phyloP scores from a whole-genome alignment of 2,113 vertebrate species.

The Thalassarche chlororhynchos region DNA sequence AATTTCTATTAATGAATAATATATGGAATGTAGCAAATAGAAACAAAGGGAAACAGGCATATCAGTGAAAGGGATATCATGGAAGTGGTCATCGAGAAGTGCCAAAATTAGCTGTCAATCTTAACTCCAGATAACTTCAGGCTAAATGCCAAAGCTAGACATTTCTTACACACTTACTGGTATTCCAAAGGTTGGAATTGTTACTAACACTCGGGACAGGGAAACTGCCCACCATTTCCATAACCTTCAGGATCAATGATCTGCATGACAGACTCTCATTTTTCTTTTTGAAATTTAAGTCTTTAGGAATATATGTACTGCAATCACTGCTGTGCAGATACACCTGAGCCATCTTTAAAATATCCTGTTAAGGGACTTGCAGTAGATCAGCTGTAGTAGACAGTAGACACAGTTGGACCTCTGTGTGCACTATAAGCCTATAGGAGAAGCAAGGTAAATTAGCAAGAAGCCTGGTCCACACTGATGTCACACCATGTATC shows the following conservation, averaged over 20 bases:
- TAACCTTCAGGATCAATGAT: not conserved
- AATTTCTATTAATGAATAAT: conserved; percentile 34
- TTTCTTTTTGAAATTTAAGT: not conserved
- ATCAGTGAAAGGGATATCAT: not conserved
- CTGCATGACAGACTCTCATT: not conserved
- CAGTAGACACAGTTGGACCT: not conserved
- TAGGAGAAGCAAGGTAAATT: not conserved
- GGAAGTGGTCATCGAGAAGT: not conserved
- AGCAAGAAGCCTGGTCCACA: not conserved
- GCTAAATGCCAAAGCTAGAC: not conserved
- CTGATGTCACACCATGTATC: not conserved
- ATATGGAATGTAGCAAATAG: not conserved
- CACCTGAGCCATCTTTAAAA: not conserved
- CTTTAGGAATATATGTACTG: not conserved
- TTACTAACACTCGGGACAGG: not conserved
- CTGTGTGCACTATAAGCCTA: not conserved
- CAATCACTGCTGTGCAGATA: not conserved
- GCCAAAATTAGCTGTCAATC: not conserved
- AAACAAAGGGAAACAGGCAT: not conserved
- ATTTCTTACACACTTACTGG: not conserved
- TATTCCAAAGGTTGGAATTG: not conserved
- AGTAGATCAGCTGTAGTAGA: not conserved
- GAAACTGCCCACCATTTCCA: not conserved
- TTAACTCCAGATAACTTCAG: not conserved
- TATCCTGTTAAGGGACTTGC: not conserved